Base-by-base conservation (phyloP, 2,888 invertebrate species). In the Cantharis lateralis region DNA sequence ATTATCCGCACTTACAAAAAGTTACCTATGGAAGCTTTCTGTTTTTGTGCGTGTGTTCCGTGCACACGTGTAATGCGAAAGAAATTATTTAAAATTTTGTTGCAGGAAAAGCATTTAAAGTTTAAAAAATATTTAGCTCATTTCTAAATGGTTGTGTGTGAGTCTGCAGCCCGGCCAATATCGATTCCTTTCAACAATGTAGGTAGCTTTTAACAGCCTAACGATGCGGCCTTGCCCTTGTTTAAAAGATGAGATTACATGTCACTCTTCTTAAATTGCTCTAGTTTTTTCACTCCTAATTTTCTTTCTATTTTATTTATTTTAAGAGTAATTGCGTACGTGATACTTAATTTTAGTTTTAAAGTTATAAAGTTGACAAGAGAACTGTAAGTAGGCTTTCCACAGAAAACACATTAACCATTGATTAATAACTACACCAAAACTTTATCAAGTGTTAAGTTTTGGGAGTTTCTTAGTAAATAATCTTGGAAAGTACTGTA, bases 161-260 rank as follows among this genome's bases (percentile, higher is more conserved):
- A 73, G 73, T 66, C 63, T 66, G 68, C 69, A 66, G 71, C 77
- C 77, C 77, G 77, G 77, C 74, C 77, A 77, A 77, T 77, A 77
- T 77, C 74, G 77, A 77, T 77, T 77, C 15, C 77, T 63, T 62
- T 68, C 72, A 77, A 77, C 77, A 77, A 74, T 74, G 77, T 77
- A 74, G 77, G 77, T 77, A 74, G 77, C 77, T 77, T 74, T 77
- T 77, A 77, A 77, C 71, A 63, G 74, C 74, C 66, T 77, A 77
- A 77, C 74, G 74, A 74, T 69, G 68, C 48, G 74, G 71, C 77
- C 77, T 77, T 77, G 77, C 68, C 71, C 77, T 74, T 74, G 70
- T 77, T 77, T 70, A 73, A 66, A 73, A 68, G 24, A 71, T 72
- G 72, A 76, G 71, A 72, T 66, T 71, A 75, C 75, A 71, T 72